Conservation (phyloP, 1,140 invertebrate genomes). For the Hyposmocoma kahamanoa region DNA sequence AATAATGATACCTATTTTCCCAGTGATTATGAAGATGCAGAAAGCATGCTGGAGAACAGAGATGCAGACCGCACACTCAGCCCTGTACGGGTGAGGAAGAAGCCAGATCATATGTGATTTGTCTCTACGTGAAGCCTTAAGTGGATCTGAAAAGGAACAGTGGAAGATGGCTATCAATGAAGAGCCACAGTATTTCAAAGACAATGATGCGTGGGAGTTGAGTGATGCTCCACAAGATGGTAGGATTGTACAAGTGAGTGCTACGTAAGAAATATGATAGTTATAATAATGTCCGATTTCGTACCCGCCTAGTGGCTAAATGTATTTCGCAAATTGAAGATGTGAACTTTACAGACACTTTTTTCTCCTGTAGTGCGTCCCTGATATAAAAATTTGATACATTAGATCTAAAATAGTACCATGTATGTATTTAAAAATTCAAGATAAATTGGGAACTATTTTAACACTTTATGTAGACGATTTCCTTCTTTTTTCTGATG, state of each 20-base stretch:
- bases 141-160: too few species aligned
- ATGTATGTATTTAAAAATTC: conserved; percentile 18
- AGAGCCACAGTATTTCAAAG: conserved; percentile 2
- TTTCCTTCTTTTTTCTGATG: conserved; percentile 30
- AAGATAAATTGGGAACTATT: conserved; percentile 14
- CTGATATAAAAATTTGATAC: conserved; percentile 14
- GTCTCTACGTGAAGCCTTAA: too few species aligned
- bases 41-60: too few species aligned
- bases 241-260: not conserved
- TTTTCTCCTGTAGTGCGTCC: conserved; percentile 9
- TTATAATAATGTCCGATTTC: conserved; percentile 10
- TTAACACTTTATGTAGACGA: conserved; percentile 38
- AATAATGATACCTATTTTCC: too few species aligned
- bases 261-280: not conserved
- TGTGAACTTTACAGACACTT: conserved; percentile 16
- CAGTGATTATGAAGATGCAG: too few species aligned
- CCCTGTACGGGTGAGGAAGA: too few species aligned
- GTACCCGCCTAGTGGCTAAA: conserved; percentile 20
- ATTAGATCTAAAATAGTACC: conserved; percentile 17
- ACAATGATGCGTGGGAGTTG: conserved; percentile 9
- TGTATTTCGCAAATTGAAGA: conserved; percentile 16
- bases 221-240: conserved; percentile 1
- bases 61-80: too few species aligned
- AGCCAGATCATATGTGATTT: too few species aligned
- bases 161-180: not conserved